A percentile compares a stretch with the other conserved stretches of the same genome.
phyloP scores from a whole-genome alignment of 1,140 invertebrate genomes.

The Sycophaga agraensis region DNA sequence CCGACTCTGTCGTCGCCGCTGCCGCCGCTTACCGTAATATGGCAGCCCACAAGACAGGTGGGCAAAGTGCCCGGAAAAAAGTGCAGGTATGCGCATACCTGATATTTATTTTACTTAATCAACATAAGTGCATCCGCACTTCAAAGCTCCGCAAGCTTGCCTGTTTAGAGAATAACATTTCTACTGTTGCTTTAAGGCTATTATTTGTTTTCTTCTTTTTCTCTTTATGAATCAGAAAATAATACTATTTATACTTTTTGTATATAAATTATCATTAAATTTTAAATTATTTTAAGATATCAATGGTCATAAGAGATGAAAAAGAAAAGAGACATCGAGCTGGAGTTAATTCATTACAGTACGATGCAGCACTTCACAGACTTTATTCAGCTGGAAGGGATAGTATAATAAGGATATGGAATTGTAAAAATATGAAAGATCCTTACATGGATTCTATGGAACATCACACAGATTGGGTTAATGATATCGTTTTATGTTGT shows the following conservation, averaged over 20 bases:
- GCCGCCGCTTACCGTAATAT: conserved; percentile 32
- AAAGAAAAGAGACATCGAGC: conserved; percentile 91
- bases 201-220: background rate
- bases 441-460: conserved; percentile 94
- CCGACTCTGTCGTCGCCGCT: background rate
- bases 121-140: too few relatives aligned
- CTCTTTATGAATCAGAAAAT: background rate
- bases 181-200: background rate
- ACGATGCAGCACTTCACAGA: conserved; percentile 82
- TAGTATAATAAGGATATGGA: conserved; percentile 97
- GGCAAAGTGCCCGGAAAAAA: conserved; percentile 66
- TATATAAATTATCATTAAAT: background rate
- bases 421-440: conserved; percentile 72
- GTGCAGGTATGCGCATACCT: conserved; percentile 62
- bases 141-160: background rate
- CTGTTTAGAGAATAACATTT: background rate
- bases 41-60: conserved; percentile 57
- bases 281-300: conserved; percentile 69
- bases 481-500: conserved; percentile 97
- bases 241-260: conserved; percentile 4
- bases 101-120: background rate
- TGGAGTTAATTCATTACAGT: conserved; percentile 94
- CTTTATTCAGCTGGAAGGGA: conserved; percentile 98
- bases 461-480: conserved; percentile 99
- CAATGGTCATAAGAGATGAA: conserved; percentile 97